These are phyloP conservation scores for Trachymyrmex cornetzi DNA, from an alignment of 1,140 invertebrate genomes.

Conservation along the genomic window DNA sequence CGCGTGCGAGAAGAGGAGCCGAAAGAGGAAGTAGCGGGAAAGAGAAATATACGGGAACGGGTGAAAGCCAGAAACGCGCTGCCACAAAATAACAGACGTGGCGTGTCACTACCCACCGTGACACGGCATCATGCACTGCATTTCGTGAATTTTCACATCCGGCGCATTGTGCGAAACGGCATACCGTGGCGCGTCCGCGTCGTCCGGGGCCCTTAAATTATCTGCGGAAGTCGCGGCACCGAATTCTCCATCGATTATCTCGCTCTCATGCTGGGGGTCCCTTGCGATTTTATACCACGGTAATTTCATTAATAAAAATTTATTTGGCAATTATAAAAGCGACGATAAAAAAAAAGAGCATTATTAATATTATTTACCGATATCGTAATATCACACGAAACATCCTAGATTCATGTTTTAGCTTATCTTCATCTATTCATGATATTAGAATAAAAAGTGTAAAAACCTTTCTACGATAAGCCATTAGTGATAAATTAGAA, in stretches of 20 bases:
- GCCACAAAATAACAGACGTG: conserved; percentile 62
- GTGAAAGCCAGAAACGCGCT: conserved; percentile 63
- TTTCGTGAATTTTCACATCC: conserved; percentile 79
- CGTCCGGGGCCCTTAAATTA: conserved; percentile 74
- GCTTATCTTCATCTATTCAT: background rate
- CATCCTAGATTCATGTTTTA: background rate
- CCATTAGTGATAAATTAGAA: no score
- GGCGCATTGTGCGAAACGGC: conserved; percentile 66
- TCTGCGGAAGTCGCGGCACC: conserved; percentile 77
- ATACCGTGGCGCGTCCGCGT: conserved; percentile 47
- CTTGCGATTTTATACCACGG: background rate
- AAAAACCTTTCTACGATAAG: no score
- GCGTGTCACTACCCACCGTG: conserved; percentile 71
- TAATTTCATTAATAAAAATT: conserved; percentile 1
- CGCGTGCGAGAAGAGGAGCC: conserved; percentile 36
- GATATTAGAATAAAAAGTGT: no score
- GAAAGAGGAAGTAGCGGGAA: conserved; percentile 59
- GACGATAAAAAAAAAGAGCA: background rate
- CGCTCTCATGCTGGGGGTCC: background rate
- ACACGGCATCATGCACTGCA: conserved; percentile 54
- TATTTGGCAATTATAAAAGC: background rate
- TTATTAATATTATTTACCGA: background rate
- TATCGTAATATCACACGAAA: background rate
- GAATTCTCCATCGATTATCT: conserved; percentile 75
- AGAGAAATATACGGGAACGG: conserved; percentile 67